A percentile compares a stretch with the other conserved stretches of the same genome.
Conservation (phyloP, 2,113 vertebrate species). For the Ochotona princeps region DNA sequence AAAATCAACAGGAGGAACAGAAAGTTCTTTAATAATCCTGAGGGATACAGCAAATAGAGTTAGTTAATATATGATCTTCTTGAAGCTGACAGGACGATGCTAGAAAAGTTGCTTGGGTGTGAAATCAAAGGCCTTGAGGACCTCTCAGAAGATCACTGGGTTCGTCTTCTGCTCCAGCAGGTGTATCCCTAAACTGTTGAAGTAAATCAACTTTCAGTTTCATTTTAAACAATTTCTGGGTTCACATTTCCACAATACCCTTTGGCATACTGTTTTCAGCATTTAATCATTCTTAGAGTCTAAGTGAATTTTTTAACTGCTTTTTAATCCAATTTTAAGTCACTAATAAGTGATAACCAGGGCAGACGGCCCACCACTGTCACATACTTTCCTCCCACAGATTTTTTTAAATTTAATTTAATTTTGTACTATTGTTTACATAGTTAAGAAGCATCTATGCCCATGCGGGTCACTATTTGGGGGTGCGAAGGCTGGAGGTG, state of each 20-base stretch:
- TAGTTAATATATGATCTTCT: background rate
- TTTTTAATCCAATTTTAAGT: constrained; percentile 42
- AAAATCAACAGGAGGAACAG: background rate
- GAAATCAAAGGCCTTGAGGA: background rate
- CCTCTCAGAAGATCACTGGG: background rate
- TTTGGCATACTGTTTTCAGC: background rate
- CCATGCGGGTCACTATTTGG: background rate
- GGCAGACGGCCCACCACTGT: background rate
- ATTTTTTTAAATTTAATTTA: background rate
- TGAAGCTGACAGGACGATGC: background rate
- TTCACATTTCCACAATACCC: background rate
- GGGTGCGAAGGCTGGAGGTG: background rate
- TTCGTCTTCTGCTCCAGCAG: background rate
- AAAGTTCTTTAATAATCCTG: background rate
- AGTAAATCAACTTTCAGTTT: background rate
- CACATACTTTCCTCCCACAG: background rate
- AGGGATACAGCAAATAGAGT: background rate
- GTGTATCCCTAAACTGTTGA: background rate
- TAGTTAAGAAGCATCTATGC: too few species aligned
- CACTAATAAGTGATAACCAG: background rate
- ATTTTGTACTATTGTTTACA: too few species aligned
- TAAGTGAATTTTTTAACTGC: constrained; percentile 12
- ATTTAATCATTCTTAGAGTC: constrained; percentile 31
- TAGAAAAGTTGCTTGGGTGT: background rate
- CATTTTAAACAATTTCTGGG: constrained; percentile 25